Conservation (phyloP, 2,888 invertebrate genomes). For the Capitulum mitella region DNA sequence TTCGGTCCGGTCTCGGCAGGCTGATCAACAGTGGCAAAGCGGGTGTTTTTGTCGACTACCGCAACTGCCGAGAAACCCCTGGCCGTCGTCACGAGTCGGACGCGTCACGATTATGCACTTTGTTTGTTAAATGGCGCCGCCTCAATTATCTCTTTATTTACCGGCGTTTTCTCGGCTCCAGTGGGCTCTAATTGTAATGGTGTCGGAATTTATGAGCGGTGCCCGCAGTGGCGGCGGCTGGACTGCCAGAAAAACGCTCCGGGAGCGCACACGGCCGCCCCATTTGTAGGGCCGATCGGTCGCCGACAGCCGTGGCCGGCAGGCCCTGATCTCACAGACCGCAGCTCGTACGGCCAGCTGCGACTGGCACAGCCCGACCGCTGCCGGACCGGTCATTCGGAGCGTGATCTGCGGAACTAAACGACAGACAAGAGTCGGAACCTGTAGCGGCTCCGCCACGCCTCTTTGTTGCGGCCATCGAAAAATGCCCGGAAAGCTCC, state of each 20-base stretch:
- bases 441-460: too few species aligned
- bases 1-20: neutral
- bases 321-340: too few species aligned
- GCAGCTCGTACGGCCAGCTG: too few species aligned
- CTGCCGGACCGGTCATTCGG: too few species aligned
- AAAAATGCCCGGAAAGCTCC: too few species aligned
- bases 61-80: neutral
- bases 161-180: neutral
- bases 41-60: neutral
- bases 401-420: too few species aligned
- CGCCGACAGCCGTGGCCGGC: too few species aligned
- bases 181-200: conserved; percentile 4
- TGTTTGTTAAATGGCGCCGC: conserved; percentile 5
- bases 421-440: too few species aligned
- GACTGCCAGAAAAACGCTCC: neutral
- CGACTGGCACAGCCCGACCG: too few species aligned
- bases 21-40: neutral
- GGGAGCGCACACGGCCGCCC: neutral
- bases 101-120: neutral
- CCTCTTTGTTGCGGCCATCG: too few species aligned
- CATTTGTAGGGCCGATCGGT: too few species aligned
- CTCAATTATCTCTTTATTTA: conserved; percentile 17
- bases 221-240: neutral
- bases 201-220: neutral
- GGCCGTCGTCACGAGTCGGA: neutral